These are phyloP conservation scores for Ricordea florida DNA, from an alignment of 92 coral and sea anemone species.

Conservation along the genomic window DNA sequence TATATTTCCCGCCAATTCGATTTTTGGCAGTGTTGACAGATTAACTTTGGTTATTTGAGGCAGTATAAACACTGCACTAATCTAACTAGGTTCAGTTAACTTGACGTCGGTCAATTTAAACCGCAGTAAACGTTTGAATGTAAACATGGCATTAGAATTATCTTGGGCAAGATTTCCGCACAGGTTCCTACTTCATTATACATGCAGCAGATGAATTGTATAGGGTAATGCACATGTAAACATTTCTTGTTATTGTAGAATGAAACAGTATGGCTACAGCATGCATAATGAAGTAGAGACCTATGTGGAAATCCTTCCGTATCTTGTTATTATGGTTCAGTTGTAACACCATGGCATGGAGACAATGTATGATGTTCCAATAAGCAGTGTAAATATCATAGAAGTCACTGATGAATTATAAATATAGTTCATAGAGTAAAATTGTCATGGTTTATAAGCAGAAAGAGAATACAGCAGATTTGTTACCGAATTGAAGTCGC, in stretches of 20 bases:
- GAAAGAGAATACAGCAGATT: no score
- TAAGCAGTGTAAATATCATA: background rate
- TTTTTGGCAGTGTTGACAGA: conserved; percentile 31
- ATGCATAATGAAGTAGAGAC: no score
- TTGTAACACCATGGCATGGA: background rate
- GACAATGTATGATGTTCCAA: background rate
- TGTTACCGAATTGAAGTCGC: no score
- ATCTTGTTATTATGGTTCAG: background rate
- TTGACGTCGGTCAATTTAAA: conserved; percentile 45
- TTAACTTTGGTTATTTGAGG: conserved; percentile 24
- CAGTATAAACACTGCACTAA: conserved; percentile 23
- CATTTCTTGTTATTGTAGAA: no score
- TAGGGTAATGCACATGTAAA: no score
- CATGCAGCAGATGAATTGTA: no score
- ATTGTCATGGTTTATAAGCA: background rate
- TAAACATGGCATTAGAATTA: conserved; percentile 35
- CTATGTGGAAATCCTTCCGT: no score
- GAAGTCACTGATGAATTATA: background rate
- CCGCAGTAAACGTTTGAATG: conserved; percentile 42
- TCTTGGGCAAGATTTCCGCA: no score
- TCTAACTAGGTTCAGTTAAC: conserved; percentile 23
- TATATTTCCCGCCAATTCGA: conserved; percentile 18
- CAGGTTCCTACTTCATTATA: no score
- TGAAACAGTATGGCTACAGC: no score
- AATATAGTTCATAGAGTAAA: no score